Evolutionary conservation across 2,113 vertebrate species (phyloP).

Genomic region (Laterallus jamaicensis): DNA sequence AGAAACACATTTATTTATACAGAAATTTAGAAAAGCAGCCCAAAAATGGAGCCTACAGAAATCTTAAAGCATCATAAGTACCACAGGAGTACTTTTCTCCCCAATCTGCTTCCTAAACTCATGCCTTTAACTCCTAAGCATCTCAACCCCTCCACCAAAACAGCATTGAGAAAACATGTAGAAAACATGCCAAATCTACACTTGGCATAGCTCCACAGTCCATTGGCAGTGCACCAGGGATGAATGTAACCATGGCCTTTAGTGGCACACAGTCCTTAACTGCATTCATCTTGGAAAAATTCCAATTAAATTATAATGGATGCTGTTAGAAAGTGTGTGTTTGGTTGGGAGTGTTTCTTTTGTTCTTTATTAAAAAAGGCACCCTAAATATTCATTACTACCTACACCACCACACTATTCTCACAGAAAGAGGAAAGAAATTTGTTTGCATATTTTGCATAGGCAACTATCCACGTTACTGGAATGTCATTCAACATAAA

Average conservation of each 20-base stretch:
- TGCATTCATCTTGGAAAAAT: not conserved
- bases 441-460: not conserved
- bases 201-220: not conserved
- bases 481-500: not conserved
- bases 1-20: not conserved
- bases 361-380: not conserved
- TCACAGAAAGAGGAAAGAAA: not conserved
- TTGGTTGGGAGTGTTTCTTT: not conserved
- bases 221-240: not conserved
- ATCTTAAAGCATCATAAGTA: not conserved
- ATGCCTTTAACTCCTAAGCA: not conserved
- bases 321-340: not conserved
- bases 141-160: not conserved
- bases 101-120: not conserved
- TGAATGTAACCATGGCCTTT: not conserved
- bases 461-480: not conserved
- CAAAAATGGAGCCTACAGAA: not conserved
- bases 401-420: rapidly evolving
- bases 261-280: not conserved
- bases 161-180: not conserved
- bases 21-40: not conserved
- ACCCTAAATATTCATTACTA: constrained; percentile 26
- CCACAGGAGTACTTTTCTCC: not conserved
- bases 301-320: not conserved
- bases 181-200: not conserved